Percentiles rank a stretch among this genome's conserved stretches.
These are phyloP conservation scores for Hucho hucho DNA, from an alignment of 2,113 vertebrate species.

Conservation along the genomic window DNA sequence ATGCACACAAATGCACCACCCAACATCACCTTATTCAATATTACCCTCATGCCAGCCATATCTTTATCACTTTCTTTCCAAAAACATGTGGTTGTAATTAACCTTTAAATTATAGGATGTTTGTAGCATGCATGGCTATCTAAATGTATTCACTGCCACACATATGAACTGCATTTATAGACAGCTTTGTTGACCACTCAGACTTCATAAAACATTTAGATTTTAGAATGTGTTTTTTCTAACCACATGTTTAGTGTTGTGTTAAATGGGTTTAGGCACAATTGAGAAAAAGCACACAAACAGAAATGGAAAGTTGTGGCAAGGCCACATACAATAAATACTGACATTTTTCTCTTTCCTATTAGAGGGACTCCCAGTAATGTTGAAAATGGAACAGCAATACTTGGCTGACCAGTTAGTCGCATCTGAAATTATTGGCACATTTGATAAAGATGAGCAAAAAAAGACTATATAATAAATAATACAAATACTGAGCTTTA, in stretches of 20 bases:
- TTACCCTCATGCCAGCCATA: not conserved
- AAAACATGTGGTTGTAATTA: constrained; percentile 42
- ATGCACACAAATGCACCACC: constrained; percentile 11
- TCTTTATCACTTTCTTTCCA: constrained; percentile 50
- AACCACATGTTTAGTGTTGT: constrained; percentile 40
- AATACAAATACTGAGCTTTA: too few species aligned
- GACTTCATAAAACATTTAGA: constrained; percentile 30
- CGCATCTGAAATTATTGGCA: too few species aligned
- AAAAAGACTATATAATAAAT: too few species aligned
- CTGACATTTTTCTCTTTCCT: not conserved
- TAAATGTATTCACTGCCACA: constrained; percentile 60
- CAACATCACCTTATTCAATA: not conserved
- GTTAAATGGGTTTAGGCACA: constrained; percentile 14
- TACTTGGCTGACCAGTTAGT: not conserved
- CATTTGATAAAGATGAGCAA: too few species aligned
- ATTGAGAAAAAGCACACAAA: constrained; percentile 2
- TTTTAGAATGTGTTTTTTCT: constrained; percentile 1
- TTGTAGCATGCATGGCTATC: constrained; percentile 34
- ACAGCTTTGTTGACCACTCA: constrained; percentile 42
- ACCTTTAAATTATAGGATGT: constrained; percentile 64
- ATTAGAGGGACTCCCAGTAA: not conserved
- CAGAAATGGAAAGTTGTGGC: not conserved
- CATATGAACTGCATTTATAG: constrained; percentile 43
- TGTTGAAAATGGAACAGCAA: not conserved
- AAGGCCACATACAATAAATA: not conserved